Evolutionary conservation across 2,797 vertebrate genomes (phyloP).

Genomic region (Hapalemur alaotrensis): DNA sequence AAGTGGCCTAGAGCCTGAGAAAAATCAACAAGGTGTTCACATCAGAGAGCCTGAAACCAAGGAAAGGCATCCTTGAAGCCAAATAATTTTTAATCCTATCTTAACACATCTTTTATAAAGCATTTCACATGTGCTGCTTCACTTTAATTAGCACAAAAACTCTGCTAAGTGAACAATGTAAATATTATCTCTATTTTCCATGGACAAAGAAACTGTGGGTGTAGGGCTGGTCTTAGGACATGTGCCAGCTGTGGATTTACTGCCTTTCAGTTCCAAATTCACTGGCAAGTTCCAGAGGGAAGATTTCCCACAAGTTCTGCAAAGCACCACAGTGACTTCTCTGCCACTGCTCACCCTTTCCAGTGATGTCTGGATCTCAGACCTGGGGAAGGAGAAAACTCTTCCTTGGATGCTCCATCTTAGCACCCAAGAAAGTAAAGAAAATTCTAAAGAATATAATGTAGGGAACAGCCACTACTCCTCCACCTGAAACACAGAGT

Average conservation of each 20-base stretch:
- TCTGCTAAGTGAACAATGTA: background rate
- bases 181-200: background rate
- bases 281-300: background rate
- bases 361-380: background rate
- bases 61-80: background rate
- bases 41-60: background rate
- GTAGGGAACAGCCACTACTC: background rate
- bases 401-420: background rate
- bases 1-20: background rate
- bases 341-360: background rate
- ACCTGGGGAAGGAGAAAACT: background rate
- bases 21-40: background rate
- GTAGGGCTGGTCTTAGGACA: background rate
- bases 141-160: background rate
- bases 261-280: background rate
- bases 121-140: background rate
- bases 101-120: background rate
- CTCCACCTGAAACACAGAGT: background rate
- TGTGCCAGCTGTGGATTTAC: background rate
- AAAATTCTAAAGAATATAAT: background rate
- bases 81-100: background rate
- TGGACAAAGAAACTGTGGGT: background rate
- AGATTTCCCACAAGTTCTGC: background rate
- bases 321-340: background rate
- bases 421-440: background rate